Conservation (phyloP, 2,797 vertebrate genomes). For the Holocentrus rufus region DNA sequence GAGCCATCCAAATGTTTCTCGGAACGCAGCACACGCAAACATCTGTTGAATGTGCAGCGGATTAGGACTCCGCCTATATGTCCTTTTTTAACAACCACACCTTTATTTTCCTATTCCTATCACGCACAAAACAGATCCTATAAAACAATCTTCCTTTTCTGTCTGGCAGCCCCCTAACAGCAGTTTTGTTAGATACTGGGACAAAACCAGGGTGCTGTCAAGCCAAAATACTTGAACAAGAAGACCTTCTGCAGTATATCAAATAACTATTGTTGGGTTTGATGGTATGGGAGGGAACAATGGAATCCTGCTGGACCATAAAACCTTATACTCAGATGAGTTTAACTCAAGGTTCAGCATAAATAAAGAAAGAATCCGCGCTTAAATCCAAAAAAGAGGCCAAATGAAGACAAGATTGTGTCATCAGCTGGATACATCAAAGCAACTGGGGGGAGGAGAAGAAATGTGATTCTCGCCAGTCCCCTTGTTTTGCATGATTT, state of each 20-base stretch:
- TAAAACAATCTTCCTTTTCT: no score
- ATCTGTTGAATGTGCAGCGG: no score
- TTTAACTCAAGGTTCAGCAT: constrained; percentile 24
- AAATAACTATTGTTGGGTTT: constrained; percentile 25
- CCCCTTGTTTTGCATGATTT: constrained; percentile 58
- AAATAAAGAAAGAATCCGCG: constrained; percentile 34
- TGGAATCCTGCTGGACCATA: constrained; percentile 15
- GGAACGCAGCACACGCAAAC: no score
- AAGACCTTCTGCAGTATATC: not conserved
- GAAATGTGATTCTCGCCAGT: constrained; percentile 36
- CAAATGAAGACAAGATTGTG: constrained; percentile 33
- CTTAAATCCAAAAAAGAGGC: constrained; percentile 24
- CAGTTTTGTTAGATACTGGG: constrained; percentile 32
- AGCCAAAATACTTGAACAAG: constrained; percentile 31
- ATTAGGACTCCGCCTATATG: no score
- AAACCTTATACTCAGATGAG: constrained; percentile 5
- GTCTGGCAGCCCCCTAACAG: not conserved
- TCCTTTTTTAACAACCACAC: no score
- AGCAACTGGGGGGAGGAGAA: constrained; percentile 23
- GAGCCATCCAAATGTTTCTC: no score
- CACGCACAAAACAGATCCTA: no score
- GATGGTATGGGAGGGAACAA: constrained; percentile 31
- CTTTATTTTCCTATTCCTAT: no score
- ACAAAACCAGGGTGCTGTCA: constrained; percentile 33
- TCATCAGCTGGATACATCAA: constrained; percentile 41